Percentiles rank a stretch among this genome's conserved stretches.
phyloP scores from a whole-genome alignment of 2,113 vertebrate genomes.

The Syngnathus scovelli region DNA sequence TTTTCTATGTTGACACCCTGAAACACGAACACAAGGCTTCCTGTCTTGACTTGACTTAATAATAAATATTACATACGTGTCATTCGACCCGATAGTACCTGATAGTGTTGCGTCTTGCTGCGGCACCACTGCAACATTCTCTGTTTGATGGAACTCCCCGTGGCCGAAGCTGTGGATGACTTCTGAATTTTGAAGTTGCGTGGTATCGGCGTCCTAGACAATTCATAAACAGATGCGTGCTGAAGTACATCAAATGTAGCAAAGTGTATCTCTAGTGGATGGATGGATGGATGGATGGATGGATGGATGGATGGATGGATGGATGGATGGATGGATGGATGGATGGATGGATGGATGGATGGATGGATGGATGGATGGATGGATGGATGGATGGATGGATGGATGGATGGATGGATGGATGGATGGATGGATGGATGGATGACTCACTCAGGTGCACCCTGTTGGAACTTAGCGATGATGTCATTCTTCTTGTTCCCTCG shows the following conservation, averaged over 20 bases:
- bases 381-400: neutral
- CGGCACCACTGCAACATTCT: constrained; percentile 75
- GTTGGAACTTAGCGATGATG: constrained; percentile 73
- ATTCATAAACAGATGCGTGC: constrained; percentile 1
- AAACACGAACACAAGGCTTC: constrained; percentile 10
- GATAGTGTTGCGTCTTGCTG: constrained; percentile 69
- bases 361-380: neutral
- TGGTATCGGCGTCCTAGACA: constrained; percentile 56
- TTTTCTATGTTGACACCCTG: constrained; percentile 73
- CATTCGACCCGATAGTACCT: constrained; percentile 40
- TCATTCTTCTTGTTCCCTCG: constrained; percentile 61
- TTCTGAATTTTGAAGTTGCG: constrained; percentile 72
- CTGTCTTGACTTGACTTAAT: neutral
- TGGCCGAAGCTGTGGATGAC: constrained; percentile 49
- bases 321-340: no score
- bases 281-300: no score
- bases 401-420: neutral
- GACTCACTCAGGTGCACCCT: constrained; percentile 69
- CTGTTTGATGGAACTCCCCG: constrained; percentile 71
- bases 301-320: no score
- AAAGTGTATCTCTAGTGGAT: no score
- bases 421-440: neutral
- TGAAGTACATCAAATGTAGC: neutral
- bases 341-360: neutral
- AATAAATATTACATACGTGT: neutral